Evolutionary conservation across 2,797 vertebrate genomes (phyloP).

Genomic region (Argyrosomus regius): DNA sequence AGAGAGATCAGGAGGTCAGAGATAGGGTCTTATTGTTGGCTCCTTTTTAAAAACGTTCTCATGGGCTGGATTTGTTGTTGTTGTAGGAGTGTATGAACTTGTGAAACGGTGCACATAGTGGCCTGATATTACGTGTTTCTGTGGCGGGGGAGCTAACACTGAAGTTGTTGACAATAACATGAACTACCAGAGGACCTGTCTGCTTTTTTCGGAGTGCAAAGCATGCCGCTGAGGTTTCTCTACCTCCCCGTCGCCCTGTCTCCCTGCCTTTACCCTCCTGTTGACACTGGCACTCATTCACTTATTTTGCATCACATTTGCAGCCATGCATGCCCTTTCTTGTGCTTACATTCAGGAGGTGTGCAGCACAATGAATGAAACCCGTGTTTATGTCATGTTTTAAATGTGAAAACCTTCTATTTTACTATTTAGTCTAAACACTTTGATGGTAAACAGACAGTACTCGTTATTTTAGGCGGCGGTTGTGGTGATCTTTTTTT

Average conservation of each 20-base stretch:
- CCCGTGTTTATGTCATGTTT: neutral
- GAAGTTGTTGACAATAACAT: conserved; percentile 72
- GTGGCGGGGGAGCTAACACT: conserved; percentile 8
- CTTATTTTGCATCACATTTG: conserved; percentile 59
- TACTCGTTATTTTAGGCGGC: conserved; percentile 15
- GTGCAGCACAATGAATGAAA: neutral
- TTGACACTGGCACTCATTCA: conserved; percentile 22
- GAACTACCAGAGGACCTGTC: conserved; percentile 57
- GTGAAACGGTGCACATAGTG: neutral
- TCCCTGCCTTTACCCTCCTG: conserved; percentile 18
- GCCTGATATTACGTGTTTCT: neutral
- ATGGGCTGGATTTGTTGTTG: conserved; percentile 3
- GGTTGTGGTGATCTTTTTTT: conserved; percentile 41
- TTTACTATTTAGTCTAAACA: neutral
- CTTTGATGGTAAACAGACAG: conserved; percentile 31
- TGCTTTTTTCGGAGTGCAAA: conserved; percentile 50
- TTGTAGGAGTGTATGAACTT: neutral
- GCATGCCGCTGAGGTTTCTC: conserved; percentile 57
- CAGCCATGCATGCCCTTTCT: neutral
- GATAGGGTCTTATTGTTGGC: neutral
- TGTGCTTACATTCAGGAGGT: neutral
- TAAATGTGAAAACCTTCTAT: neutral
- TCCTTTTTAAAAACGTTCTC: conserved; percentile 10
- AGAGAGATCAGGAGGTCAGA: neutral
- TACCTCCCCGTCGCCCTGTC: conserved; percentile 7